phyloP scores from a whole-genome alignment of 1,140 invertebrate genomes.

The Meloidogyne exigua region DNA sequence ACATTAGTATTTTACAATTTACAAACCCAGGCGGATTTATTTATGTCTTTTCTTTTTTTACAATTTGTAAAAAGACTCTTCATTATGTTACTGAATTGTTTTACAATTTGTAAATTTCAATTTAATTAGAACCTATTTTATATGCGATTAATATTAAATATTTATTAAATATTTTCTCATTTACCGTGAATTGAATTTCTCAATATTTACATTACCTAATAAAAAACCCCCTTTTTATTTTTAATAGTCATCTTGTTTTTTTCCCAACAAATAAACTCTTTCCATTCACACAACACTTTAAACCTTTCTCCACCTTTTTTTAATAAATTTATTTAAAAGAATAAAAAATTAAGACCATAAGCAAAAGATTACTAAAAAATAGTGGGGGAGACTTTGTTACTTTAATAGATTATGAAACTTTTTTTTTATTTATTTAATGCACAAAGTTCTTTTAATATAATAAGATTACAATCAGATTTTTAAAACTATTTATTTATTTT shows the following conservation, averaged over 20 bases:
- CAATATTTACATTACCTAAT: background rate
- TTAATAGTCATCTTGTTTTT: background rate
- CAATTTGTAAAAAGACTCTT: too few species aligned
- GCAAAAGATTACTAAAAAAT: background rate
- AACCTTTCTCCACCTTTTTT: background rate
- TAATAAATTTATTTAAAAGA: background rate
- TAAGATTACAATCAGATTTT: background rate
- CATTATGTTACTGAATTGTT: too few species aligned
- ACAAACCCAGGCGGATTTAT: too few species aligned
- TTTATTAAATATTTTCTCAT: background rate
- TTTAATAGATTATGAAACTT: too few species aligned
- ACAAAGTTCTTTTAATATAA: background rate
- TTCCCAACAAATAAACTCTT: background rate
- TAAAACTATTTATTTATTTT: background rate
- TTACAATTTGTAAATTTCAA: too few species aligned
- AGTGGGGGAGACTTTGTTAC: background rate
- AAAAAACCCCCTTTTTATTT: background rate
- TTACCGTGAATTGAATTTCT: background rate
- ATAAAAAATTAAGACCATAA: background rate
- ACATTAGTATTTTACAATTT: background rate
- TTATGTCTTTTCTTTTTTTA: too few species aligned
- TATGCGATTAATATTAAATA: too few species aligned
- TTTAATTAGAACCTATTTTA: too few species aligned
- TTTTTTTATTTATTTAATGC: too few species aligned
- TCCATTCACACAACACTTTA: background rate